phyloP scores from a whole-genome alignment of 2,888 invertebrate genomes.

The Helobdella robusta region DNA sequence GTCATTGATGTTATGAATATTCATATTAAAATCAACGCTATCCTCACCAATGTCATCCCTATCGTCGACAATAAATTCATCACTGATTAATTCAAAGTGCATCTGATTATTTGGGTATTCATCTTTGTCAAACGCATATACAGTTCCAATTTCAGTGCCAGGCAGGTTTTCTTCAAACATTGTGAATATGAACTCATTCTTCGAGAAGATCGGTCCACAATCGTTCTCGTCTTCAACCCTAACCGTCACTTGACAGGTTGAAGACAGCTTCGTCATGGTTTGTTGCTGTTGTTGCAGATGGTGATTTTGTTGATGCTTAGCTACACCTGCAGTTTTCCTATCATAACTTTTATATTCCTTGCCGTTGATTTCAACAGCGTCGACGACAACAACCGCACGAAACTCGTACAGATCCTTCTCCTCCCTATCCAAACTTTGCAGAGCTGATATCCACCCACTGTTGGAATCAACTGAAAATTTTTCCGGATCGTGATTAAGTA shows the following conservation, averaged over 20 bases:
- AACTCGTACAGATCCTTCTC: neutral
- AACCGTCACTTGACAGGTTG: constrained; percentile 5
- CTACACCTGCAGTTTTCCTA: too few species aligned
- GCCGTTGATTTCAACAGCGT: neutral
- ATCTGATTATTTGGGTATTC: constrained; percentile 30
- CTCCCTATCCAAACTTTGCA: constrained; percentile 12
- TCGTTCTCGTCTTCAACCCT: constrained; percentile 28
- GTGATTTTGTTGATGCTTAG: neutral
- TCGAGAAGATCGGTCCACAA: constrained; percentile 28
- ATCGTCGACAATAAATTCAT: too few species aligned
- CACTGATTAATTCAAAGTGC: constrained; percentile 24
- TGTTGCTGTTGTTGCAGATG: neutral
- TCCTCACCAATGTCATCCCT: too few species aligned
- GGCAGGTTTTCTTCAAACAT: constrained; percentile 29
- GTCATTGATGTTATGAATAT: neutral
- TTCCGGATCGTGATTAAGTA: neutral
- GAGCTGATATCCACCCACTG: neutral
- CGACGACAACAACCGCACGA: constrained; percentile 1
- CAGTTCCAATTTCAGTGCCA: constrained; percentile 27
- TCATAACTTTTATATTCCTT: too few species aligned
- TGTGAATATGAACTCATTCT: constrained; percentile 23
- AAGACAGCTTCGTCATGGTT: neutral
- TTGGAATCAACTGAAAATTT: constrained; percentile 8
- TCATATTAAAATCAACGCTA: too few species aligned
- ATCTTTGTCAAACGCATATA: constrained; percentile 30